These are phyloP conservation scores for Andrena haemorrhoa DNA, from an alignment of 2,888 invertebrate species.

Conservation along the genomic window DNA sequence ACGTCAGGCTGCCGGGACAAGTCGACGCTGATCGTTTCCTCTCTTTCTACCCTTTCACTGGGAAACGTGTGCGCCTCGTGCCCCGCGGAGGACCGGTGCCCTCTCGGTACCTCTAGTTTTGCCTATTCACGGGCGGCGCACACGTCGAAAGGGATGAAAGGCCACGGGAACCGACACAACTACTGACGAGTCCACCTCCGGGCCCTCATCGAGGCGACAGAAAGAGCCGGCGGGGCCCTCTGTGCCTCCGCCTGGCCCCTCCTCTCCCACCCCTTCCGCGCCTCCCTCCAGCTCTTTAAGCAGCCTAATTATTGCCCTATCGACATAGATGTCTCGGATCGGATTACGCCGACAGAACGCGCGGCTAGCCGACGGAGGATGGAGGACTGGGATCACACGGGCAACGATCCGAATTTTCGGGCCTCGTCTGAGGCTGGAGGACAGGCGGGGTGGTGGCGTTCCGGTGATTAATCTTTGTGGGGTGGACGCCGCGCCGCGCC, in stretches of 20 bases:
- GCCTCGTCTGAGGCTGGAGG: neutral
- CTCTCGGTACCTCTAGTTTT: constrained; percentile 67
- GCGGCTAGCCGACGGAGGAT: constrained; percentile 5
- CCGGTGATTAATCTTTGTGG: constrained; percentile 34
- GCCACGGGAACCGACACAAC: constrained; percentile 63
- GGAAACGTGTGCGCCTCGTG: constrained; percentile 60
- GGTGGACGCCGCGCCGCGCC: neutral
- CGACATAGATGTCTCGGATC: constrained; percentile 76
- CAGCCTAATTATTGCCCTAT: constrained; percentile 82
- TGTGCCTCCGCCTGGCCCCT: constrained; percentile 13
- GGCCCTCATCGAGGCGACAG: constrained; percentile 58
- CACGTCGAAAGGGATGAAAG: constrained; percentile 74
- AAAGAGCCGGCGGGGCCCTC: constrained; percentile 63
- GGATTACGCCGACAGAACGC: constrained; percentile 67
- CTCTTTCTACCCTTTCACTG: constrained; percentile 47
- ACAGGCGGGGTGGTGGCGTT: constrained; percentile 2
- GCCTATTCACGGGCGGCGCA: constrained; percentile 72
- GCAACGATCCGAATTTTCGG: constrained; percentile 48
- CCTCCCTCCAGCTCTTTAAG: constrained; percentile 62
- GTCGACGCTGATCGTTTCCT: constrained; percentile 43
- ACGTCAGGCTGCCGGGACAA: constrained; percentile 60
- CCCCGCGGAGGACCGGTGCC: constrained; percentile 56
- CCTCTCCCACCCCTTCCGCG: constrained; percentile 14
- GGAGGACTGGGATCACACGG: neutral
- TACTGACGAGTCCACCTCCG: constrained; percentile 47